Evolutionary conservation across 2,113 vertebrate species (phyloP), one percentile per base, ranked within the genome.

Genomic region (Salminus brasiliensis): DNA sequence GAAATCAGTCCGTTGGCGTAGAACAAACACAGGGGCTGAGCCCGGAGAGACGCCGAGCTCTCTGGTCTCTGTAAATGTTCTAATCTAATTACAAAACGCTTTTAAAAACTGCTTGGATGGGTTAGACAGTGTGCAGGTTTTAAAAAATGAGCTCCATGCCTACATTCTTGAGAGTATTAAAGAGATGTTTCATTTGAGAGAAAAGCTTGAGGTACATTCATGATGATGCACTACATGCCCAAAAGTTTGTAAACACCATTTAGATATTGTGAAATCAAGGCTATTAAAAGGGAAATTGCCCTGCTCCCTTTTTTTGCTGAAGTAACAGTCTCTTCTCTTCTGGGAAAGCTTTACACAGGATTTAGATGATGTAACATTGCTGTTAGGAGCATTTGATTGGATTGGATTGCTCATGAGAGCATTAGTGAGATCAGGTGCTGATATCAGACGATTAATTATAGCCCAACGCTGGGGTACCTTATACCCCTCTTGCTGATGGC

Each of bases 131-230:
- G 34, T 23, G n/a, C 39, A 4, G 34, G n/a, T 66, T 7, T 25
- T 43, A 13, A 63, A 62, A 32, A 32, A 34, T 43, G 23, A 4
- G 18, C 29, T 41, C 18, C 57, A 21, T 65, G 43, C 13, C 7
- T 67, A 53, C 45, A 89, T 91, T 86, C 90, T 83, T 89, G 91
- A 87, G 47, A 45, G 43, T 45, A 1, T 15, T 87, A 53, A 2
- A 21, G 7, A 49, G 79, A 49, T 69, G 75, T 71, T 72, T 79
- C 80, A 7, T 62, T n/a, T 45, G 13, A 27, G 29, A 76, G 60
- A 67, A 57, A 72, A 81, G 36, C 34, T 47, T 23, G 41, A 86
- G 34, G 74, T 60, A 47, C 63, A 74, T 87, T 57, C 74, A 81
- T 59, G 9, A 43, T 29, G 21, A 60, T 11, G 0, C 9, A 32